These are phyloP conservation scores for Macrotus californicus DNA, from an alignment of 2,113 vertebrate genomes.

Conservation along the genomic window DNA sequence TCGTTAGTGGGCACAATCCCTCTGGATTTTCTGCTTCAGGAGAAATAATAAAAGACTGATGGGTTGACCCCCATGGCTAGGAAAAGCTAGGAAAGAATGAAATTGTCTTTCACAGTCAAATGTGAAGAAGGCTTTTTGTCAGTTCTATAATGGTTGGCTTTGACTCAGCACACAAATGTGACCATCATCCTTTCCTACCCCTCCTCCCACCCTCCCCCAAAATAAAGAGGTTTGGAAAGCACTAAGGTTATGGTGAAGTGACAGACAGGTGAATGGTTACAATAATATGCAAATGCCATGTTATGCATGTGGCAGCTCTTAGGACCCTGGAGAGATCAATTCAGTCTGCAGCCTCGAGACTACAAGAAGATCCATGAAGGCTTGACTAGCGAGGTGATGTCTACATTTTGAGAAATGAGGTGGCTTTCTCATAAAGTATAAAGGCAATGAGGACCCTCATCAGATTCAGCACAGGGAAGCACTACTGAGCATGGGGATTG, in stretches of 20 bases:
- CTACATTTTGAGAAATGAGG: not conserved
- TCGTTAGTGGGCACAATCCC: not conserved
- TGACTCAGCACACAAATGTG: not conserved
- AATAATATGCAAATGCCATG: not conserved
- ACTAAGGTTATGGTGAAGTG: too few species aligned
- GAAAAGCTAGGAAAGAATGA: not conserved
- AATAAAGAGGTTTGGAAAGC: too few species aligned
- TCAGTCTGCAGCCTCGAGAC: not conserved
- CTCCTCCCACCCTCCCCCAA: too few species aligned
- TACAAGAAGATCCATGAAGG: not conserved
- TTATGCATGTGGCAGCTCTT: not conserved
- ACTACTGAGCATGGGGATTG: not conserved
- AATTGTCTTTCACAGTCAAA: not conserved
- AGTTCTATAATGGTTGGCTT: not conserved
- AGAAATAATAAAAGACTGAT: not conserved
- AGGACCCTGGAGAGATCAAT: not conserved
- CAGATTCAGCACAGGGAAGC: not conserved
- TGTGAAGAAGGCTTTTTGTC: not conserved
- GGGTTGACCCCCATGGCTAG: not conserved
- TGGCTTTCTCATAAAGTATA: not conserved
- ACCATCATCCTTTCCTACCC: not conserved
- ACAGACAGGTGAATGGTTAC: not conserved
- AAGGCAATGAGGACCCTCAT: not conserved
- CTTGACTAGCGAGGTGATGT: not conserved
- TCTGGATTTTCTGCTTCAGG: not conserved